These are phyloP conservation scores for Rachycentron canadum DNA, from an alignment of 2,797 vertebrate species.

Conservation along the genomic window DNA sequence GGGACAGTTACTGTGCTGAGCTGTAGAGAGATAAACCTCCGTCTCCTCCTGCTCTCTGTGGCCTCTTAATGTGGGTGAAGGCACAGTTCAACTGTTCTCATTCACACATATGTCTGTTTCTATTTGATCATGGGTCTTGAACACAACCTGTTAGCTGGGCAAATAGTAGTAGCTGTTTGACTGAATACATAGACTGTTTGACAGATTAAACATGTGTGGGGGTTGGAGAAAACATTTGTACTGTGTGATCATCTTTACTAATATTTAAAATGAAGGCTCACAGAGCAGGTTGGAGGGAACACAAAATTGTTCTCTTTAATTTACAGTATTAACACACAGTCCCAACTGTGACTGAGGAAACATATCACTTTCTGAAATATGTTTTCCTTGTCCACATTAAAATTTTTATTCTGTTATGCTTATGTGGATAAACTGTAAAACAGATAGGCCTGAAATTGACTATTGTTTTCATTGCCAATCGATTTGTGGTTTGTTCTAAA, in stretches of 20 bases:
- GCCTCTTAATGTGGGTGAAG: background rate
- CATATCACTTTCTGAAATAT: background rate
- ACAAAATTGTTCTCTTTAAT: too few relatives aligned
- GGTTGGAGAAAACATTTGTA: background rate
- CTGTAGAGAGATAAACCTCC: background rate
- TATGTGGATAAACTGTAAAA: too few relatives aligned
- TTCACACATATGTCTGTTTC: background rate
- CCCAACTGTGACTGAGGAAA: background rate
- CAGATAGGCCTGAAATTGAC: too few relatives aligned
- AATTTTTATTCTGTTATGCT: too few relatives aligned
- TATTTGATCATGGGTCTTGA: background rate
- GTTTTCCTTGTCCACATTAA: too few relatives aligned
- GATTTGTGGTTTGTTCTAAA: too few relatives aligned
- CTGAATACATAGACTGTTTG: background rate
- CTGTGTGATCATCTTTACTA: background rate
- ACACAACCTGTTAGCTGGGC: background rate
- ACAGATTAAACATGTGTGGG: background rate
- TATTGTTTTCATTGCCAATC: too few relatives aligned
- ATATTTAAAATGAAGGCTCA: too few relatives aligned
- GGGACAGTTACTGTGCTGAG: background rate
- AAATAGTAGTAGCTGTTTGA: background rate
- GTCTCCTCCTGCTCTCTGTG: background rate
- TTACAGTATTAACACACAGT: background rate
- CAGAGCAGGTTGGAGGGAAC: too few relatives aligned
- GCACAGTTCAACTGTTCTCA: background rate